These are phyloP conservation scores for Tychaedon coryphoeus DNA, from an alignment of 2,113 vertebrate genomes.

Conservation along the genomic window DNA sequence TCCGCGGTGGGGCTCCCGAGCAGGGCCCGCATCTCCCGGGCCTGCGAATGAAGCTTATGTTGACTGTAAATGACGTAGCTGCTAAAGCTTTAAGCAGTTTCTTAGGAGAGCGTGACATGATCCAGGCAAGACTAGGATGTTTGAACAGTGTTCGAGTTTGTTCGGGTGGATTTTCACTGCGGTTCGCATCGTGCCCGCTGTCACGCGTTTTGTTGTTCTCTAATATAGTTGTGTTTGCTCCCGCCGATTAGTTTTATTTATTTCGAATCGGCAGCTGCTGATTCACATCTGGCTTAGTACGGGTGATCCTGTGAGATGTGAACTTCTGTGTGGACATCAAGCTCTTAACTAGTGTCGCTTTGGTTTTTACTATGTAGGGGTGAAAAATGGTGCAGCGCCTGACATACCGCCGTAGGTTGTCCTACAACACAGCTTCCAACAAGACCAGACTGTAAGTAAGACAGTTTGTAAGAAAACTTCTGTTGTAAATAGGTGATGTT, in stretches of 20 bases:
- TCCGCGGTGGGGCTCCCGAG: not conserved
- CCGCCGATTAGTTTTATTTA: accelerated
- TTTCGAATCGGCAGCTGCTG: accelerated
- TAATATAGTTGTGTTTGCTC: accelerated
- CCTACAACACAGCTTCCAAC: slow-evolving; percentile 99
- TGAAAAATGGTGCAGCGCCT: slow-evolving; percentile 94
- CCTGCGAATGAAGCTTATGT: accelerated
- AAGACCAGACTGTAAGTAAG: slow-evolving; percentile 94
- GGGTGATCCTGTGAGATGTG: accelerated
- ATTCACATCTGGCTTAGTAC: not conserved
- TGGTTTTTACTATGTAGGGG: slow-evolving; percentile 25
- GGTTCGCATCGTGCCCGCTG: accelerated
- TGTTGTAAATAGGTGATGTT: accelerated
- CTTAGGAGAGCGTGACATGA: accelerated
- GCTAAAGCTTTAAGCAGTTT: accelerated
- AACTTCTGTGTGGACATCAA: accelerated
- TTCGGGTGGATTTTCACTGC: accelerated
- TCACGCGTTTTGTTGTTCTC: accelerated
- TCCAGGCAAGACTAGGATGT: accelerated
- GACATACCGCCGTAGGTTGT: slow-evolving; percentile 97
- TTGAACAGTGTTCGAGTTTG: accelerated
- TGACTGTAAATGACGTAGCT: accelerated
- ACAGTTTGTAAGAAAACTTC: accelerated
- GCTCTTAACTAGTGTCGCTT: not conserved
- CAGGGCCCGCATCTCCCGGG: not conserved